Base-by-base conservation (phyloP, 2,888 invertebrate species). In the Alitta virens region DNA sequence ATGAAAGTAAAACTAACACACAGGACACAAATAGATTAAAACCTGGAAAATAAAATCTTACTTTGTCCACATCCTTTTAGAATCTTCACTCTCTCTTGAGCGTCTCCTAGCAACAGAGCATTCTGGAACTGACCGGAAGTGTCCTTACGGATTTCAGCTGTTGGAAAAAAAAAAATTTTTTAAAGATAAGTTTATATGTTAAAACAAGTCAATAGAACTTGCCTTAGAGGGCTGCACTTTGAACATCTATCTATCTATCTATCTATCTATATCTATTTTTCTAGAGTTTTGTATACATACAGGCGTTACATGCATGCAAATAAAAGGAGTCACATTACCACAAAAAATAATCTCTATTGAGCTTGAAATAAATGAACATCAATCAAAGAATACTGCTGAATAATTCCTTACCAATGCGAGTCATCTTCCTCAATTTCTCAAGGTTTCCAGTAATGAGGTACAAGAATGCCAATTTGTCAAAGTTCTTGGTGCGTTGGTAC, bases 401-500 rank as follows among this genome's bases (percentile, higher is more conserved):
- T n/a, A n/a, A n/a, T n/a, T n/a, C 52, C 70, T 66, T 50, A 82
- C 81, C 79, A 66, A 99, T 99, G 85, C 97, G 97, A 85, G 93
- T 96, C 99, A 99, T 99, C 84, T 98, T 98, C 69, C 90, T 88
- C 68, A 99, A 85, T 81, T 99, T 99, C 65, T 98, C 98, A 76
- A 96, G 84, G 83, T 99, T 99, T 14, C 99, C 99, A 18, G 99
- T 99, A 69, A 98, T 94, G 46, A 99, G 86, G 83, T 99, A 99
- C 49, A 99, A 86, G 85, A 99, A 99, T 18, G 96, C 92, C 0
- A 99, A 86, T 84, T 97, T 97, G 83, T 99, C 98, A 82, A 99
- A 99, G 85, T 97, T 97, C 85, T 99, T 99, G 0, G 97, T 99
- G 67, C 98, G 88, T 80, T 99, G 98, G 83, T 99, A 99, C 77